Base-by-base conservation (phyloP, 2,113 vertebrate genomes). In the Lasiurus borealis region DNA sequence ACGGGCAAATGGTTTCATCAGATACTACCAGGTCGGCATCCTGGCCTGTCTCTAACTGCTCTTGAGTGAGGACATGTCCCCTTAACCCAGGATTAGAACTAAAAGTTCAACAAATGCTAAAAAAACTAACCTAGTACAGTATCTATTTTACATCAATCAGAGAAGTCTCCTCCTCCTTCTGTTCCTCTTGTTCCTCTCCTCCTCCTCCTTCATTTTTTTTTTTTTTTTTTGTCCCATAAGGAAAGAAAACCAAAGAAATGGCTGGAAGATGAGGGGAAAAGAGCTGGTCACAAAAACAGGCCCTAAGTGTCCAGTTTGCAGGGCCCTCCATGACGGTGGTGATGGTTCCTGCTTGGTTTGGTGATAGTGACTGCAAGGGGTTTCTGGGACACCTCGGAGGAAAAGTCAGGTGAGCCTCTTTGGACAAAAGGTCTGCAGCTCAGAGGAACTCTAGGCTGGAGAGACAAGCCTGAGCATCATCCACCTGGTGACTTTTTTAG, bases 161-260 rank as follows among this genome's bases (percentile, higher is more conserved):
- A 59, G 21, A 64, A 66, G 40, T 44, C 31, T 25, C 31, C 23
- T 11, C 15, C 50, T 50, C 59, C 27, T 73, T 31, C 40, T n/a
- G n/a, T n/a, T 25, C 29, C 23, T 16, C 36, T 11, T 46, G 31
- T 12, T 36, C 15, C 29, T 25, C 23, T 16, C 29, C 14, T 46
- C 40, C 16, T 36, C 15, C 29, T 25, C 29, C 27, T 16, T 52
- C 15, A 29, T 64, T 19, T 31, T 10, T n/a, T n/a, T n/a, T n/a
- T n/a, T n/a, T n/a, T n/a, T n/a, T n/a, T 29, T 59, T 10, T 0
- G 0, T 29, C 52, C 36, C 18, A 11, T n/a, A 19, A 90, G 72
- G 40, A 90, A 94, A 94, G 44, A 90, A 85, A 90, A 48, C 62
- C 81, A 77, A 71, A 85, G 62, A 44, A 76, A 71, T 44, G 64